These are phyloP conservation scores for Reinhardtius hippoglossoides DNA, from an alignment of 2,113 vertebrate genomes.

Conservation along the genomic window DNA sequence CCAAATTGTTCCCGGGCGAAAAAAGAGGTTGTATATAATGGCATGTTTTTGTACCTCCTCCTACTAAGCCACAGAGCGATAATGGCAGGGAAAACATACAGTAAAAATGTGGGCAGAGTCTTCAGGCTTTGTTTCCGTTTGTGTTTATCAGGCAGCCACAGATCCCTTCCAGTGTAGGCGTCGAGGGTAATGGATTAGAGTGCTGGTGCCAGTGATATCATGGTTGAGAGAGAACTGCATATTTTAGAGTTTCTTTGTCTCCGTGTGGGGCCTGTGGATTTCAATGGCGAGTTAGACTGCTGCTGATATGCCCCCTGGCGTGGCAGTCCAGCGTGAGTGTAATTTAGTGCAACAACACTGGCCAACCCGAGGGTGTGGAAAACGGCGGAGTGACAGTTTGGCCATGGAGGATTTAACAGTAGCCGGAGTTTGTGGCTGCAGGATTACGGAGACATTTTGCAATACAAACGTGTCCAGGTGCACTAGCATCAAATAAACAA, in stretches of 20 bases:
- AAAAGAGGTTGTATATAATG: constrained; percentile 42
- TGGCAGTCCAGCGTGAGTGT: constrained; percentile 52
- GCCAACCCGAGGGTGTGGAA: constrained; percentile 46
- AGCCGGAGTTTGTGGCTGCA: constrained; percentile 10
- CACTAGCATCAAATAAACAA: constrained; percentile 5
- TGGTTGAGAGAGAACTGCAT: constrained; percentile 69
- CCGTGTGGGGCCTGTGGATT: constrained; percentile 66
- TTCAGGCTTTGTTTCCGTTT: constrained; percentile 75
- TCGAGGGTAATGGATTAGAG: constrained; percentile 81
- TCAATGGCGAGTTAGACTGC: constrained; percentile 45
- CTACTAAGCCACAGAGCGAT: constrained; percentile 37
- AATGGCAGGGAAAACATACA: constrained; percentile 63
- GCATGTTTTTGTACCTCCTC: constrained; percentile 43
- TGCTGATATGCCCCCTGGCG: constrained; percentile 68
- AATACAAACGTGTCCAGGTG: constrained; percentile 33
- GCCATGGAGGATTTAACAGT: constrained; percentile 45
- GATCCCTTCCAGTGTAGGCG: constrained; percentile 78
- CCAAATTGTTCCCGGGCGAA: constrained; percentile 34
- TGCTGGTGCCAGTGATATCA: constrained; percentile 73
- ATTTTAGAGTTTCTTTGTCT: constrained; percentile 73
- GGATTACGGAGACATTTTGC: constrained; percentile 28
- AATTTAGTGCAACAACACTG: constrained; percentile 63
- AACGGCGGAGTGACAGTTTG: constrained; percentile 47
- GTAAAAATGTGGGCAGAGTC: constrained; percentile 75
- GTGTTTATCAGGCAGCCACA: constrained; percentile 80